A percentile compares a stretch with the other conserved stretches of the same genome.
phyloP scores from a whole-genome alignment of 2,113 vertebrate species.

The Clarias magur region DNA sequence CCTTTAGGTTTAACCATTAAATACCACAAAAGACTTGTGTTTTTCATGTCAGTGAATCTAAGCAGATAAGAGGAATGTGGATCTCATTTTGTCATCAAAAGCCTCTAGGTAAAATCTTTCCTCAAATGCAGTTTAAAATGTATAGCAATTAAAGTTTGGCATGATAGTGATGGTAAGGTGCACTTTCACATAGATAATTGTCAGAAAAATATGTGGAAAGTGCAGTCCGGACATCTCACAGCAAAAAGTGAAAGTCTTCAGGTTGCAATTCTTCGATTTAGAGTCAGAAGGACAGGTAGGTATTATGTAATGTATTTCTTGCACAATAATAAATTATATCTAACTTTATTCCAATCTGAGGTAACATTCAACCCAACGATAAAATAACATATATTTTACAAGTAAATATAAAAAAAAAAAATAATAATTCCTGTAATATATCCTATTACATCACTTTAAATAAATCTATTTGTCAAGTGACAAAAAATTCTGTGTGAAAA shows the following conservation, averaged over 20 bases:
- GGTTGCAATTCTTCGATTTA: too few species aligned
- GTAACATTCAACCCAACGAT: not conserved
- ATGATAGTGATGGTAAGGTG: not conserved
- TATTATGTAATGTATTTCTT: not conserved
- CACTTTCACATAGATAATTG: not conserved
- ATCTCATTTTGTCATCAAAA: not conserved
- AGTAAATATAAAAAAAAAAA: too few species aligned
- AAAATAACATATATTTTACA: too few species aligned
- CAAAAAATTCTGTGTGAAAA: too few species aligned
- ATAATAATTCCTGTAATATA: too few species aligned
- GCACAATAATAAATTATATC: not conserved
- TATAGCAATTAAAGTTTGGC: not conserved
- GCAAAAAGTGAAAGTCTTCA: not conserved
- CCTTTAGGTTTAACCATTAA: not conserved
- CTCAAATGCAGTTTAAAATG: not conserved
- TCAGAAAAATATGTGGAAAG: not conserved
- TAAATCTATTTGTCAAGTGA: too few species aligned
- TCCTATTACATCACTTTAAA: too few species aligned
- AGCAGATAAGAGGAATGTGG: not conserved
- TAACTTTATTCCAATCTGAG: not conserved
- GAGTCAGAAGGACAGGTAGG: too few species aligned
- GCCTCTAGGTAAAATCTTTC: not conserved
- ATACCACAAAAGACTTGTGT: constrained; percentile 9
- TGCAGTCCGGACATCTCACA: not conserved
- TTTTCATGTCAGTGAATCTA: constrained; percentile 1